These are phyloP conservation scores for Ornithoptera alexandrae DNA, from an alignment of 2,888 invertebrate species.

Conservation along the genomic window DNA sequence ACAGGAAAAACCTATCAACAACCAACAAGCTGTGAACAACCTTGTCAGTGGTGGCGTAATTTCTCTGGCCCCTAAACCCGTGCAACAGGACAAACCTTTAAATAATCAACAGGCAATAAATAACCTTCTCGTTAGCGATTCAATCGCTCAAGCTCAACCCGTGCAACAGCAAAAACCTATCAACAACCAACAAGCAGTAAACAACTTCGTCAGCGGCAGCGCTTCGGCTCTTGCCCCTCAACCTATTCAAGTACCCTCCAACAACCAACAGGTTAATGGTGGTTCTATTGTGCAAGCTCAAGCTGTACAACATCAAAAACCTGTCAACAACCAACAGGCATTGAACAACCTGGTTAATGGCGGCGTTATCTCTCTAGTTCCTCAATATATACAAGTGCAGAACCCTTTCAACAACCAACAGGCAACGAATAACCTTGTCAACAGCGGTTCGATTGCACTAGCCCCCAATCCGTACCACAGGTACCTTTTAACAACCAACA, in stretches of 20 bases:
- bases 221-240: neutral
- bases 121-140: neutral
- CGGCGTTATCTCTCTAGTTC: no score
- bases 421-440: no score
- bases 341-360: no score
- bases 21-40: no score
- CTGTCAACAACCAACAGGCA: neutral
- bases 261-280: neutral
- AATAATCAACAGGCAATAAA: neutral
- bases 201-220: neutral
- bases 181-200: neutral
- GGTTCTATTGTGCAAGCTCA: neutral
- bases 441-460: no score
- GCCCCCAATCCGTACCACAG: no score
- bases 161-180: neutral
- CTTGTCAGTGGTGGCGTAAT: neutral
- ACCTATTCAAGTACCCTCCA: neutral
- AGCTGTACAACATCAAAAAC: neutral
- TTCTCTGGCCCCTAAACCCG: neutral
- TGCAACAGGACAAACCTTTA: neutral
- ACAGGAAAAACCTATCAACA: no score
- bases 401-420: no score
- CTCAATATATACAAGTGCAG: no score
- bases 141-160: slow-evolving; percentile 1
- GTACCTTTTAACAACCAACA: no score